phyloP scores from a whole-genome alignment of 2,113 vertebrate genomes.

The Erinaceus europaeus region DNA sequence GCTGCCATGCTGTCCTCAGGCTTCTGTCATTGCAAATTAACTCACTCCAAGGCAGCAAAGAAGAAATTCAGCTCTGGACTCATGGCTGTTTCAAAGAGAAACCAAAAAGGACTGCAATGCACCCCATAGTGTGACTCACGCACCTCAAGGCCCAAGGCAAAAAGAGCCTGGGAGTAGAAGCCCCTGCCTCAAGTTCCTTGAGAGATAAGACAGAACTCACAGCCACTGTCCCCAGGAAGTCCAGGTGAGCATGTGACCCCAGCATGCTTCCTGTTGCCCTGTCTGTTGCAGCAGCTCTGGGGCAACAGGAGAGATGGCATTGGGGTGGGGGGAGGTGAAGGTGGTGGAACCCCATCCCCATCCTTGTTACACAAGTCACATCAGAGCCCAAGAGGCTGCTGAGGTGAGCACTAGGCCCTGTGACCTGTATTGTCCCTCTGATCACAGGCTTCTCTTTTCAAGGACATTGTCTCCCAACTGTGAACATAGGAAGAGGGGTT shows the following conservation, averaged over 20 bases:
- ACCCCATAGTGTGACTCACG: too few relatives aligned
- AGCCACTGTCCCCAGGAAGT: too few relatives aligned
- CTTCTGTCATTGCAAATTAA: constrained; percentile 65
- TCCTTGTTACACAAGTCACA: background rate
- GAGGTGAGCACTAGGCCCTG: background rate
- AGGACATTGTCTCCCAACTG: too few relatives aligned
- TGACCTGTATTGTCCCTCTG: background rate
- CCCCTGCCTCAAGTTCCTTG: background rate
- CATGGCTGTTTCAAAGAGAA: constrained; percentile 11
- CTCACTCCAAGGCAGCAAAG: constrained; percentile 9
- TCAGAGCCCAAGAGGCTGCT: accelerated
- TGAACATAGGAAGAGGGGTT: too few relatives aligned
- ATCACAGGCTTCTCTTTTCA: too few relatives aligned
- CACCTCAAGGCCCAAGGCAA: background rate
- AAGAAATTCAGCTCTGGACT: background rate
- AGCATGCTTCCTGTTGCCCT: accelerated
- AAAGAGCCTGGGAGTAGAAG: background rate
- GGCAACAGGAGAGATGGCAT: background rate
- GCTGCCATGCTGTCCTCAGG: constrained; percentile 66
- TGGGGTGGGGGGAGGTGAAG: too few relatives aligned
- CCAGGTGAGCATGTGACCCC: too few relatives aligned
- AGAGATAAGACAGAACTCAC: background rate
- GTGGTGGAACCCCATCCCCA: background rate
- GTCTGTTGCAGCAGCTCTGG: background rate
- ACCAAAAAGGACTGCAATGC: background rate